Conservation (phyloP, 2,797 vertebrate species). For the Bovichtus diacanthus region DNA sequence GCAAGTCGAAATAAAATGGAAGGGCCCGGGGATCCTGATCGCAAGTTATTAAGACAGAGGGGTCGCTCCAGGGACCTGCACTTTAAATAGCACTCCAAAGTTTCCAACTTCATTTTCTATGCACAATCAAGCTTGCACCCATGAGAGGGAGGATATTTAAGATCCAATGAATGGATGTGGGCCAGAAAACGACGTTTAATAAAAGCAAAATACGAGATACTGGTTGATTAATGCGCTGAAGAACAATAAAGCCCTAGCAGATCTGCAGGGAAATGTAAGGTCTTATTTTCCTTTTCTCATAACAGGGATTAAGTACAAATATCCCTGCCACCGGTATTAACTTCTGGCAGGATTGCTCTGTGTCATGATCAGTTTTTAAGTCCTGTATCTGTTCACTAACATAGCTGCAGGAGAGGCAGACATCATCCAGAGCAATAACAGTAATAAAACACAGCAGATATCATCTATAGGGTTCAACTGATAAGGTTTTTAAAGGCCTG, state of each 20-base stretch:
- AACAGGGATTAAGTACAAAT: conserved; percentile 78
- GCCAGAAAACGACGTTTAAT: conserved; percentile 86
- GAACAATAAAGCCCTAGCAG: conserved; percentile 67
- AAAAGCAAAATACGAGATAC: conserved; percentile 74
- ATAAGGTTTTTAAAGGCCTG: conserved; percentile 42
- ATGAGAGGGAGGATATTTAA: conserved; percentile 85
- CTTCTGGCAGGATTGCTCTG: conserved; percentile 59
- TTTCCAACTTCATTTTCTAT: conserved; percentile 89
- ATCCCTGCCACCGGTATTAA: conserved; percentile 70
- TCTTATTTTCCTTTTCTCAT: conserved; percentile 68
- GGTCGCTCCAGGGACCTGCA: conserved; percentile 85
- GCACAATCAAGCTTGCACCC: conserved; percentile 90
- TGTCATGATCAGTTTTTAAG: conserved; percentile 62
- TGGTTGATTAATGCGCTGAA: conserved; percentile 78
- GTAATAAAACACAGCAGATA: conserved; percentile 58
- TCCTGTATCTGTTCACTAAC: conserved; percentile 38
- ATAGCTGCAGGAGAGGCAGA: conserved; percentile 47
- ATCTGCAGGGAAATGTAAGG: conserved; percentile 74
- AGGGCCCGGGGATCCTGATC: conserved; percentile 84
- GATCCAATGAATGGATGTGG: conserved; percentile 87
- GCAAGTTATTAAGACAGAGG: conserved; percentile 88
- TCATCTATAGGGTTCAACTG: conserved; percentile 39
- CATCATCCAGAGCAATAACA: conserved; percentile 54
- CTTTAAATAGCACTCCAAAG: conserved; percentile 91
- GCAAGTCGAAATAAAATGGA: conserved; percentile 82